These are phyloP conservation scores for Reticulitermes speratus DNA, from an alignment of 1,140 invertebrate species.

Conservation along the genomic window DNA sequence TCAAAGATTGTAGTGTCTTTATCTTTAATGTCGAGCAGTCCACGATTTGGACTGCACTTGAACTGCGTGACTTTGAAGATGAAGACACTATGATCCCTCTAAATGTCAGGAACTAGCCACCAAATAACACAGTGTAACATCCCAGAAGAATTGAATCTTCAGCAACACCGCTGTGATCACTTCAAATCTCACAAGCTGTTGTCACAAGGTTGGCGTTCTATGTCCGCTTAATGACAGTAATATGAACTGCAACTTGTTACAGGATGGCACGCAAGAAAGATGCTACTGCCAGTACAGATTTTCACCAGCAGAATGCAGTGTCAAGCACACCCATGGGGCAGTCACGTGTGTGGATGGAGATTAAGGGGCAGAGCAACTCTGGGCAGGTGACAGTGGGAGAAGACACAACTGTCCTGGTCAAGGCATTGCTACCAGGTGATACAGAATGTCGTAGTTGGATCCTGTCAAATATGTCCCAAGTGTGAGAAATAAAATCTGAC, in stretches of 20 bases:
- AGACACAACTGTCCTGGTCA: conserved; percentile 63
- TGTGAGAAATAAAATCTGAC: too few relatives aligned
- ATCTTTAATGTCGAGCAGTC: too few relatives aligned
- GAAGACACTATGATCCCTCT: too few relatives aligned
- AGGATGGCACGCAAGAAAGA: conserved; percentile 22
- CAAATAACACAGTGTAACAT: too few relatives aligned
- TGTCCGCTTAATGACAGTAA: background rate
- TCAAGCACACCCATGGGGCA: too few relatives aligned
- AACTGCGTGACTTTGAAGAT: too few relatives aligned
- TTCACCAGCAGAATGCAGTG: background rate
- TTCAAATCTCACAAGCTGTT: background rate
- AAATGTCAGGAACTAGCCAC: too few relatives aligned
- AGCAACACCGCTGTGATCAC: too few relatives aligned
- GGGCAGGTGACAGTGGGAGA: conserved; percentile 67
- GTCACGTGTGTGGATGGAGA: conserved; percentile 64
- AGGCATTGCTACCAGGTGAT: conserved; percentile 64
- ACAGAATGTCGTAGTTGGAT: conserved; percentile 2
- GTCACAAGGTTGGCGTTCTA: background rate
- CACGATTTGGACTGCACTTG: too few relatives aligned
- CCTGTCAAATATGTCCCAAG: background rate
- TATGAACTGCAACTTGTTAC: too few relatives aligned
- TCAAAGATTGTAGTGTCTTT: too few relatives aligned
- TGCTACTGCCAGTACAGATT: background rate
- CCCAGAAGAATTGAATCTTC: too few relatives aligned
- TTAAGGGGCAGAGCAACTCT: conserved; percentile 52